Evolutionary conservation across 1,140 invertebrate genomes (phyloP).

Genomic region (Maniola jurtina): DNA sequence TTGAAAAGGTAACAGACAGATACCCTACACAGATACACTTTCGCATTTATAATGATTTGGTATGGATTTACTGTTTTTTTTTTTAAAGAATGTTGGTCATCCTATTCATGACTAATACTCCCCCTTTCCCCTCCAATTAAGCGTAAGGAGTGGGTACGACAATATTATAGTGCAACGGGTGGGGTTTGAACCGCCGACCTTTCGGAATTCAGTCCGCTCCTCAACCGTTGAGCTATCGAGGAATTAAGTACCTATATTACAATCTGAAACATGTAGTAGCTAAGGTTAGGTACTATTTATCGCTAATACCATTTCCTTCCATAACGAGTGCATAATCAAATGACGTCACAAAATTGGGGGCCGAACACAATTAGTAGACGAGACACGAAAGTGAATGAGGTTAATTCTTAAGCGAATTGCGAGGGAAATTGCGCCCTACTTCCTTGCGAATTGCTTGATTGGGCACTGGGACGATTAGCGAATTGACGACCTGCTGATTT

Average conservation of each 20-base stretch:
- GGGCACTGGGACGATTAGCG: conserved; percentile 54
- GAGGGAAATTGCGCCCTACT: conserved; percentile 69
- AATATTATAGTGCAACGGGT: too few relatives aligned
- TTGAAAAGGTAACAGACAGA: too few relatives aligned
- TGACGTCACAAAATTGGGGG: conserved; percentile 52
- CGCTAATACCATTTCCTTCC: conserved; percentile 37
- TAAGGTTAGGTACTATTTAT: conserved; percentile 23
- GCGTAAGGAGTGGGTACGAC: too few relatives aligned
- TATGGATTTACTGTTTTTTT: too few relatives aligned
- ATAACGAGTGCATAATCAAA: conserved; percentile 59
- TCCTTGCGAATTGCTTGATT: conserved; percentile 57
- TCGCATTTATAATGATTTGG: too few relatives aligned
- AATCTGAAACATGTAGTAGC: not conserved
- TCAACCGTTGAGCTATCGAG: too few relatives aligned
- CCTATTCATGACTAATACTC: too few relatives aligned
- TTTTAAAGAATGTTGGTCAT: too few relatives aligned
- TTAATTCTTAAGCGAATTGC: conserved; percentile 70
- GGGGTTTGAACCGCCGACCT: too few relatives aligned
- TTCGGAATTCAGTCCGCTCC: too few relatives aligned
- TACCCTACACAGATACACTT: too few relatives aligned
- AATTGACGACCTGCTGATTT: conserved; percentile 29
- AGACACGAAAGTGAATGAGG: conserved; percentile 67
- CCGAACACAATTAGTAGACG: conserved; percentile 65
- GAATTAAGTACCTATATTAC: not conserved
- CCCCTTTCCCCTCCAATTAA: too few relatives aligned